phyloP scores from a whole-genome alignment of 2,888 invertebrate species.

The Dynastes grantii region DNA sequence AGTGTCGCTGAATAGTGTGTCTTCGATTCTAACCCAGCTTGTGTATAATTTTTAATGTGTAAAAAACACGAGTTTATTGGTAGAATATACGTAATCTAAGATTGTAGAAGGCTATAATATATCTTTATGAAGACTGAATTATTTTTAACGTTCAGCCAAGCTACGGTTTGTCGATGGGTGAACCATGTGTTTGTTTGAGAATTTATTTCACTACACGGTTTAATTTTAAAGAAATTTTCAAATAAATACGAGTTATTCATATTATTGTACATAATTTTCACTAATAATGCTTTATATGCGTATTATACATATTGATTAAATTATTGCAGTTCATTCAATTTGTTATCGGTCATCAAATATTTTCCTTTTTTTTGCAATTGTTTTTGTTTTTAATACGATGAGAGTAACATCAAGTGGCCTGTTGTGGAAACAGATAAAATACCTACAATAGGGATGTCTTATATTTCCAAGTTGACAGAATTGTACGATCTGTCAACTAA shows the following conservation, averaged over 20 bases:
- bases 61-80: too few species aligned
- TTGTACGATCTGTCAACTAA: too few species aligned
- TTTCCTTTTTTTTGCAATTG: too few species aligned
- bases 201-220: not conserved
- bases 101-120: not conserved
- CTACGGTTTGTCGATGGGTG: not conserved
- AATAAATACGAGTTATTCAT: slow-evolving; percentile 29
- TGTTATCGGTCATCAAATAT: too few species aligned
- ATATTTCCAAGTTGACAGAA: too few species aligned
- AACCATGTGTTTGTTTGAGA: not conserved
- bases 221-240: not conserved
- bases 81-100: not conserved
- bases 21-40: too few species aligned
- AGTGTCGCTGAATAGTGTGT: not conserved
- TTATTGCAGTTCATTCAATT: not conserved
- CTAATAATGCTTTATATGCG: slow-evolving; percentile 31
- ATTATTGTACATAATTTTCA: slow-evolving; percentile 31
- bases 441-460: too few species aligned
- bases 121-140: not conserved
- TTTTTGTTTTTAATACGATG: too few species aligned
- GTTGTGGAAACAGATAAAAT: too few species aligned
- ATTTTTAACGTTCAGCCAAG: slow-evolving; percentile 8
- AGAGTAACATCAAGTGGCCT: too few species aligned
- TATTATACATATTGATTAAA: slow-evolving; percentile 15
- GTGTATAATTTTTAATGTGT: too few species aligned